Evolutionary conservation across 53 echinoderm and acorn worm species (phyloP), one percentile per base, ranked within the genome.

Genomic region (Temnopleurus reevesii): DNA sequence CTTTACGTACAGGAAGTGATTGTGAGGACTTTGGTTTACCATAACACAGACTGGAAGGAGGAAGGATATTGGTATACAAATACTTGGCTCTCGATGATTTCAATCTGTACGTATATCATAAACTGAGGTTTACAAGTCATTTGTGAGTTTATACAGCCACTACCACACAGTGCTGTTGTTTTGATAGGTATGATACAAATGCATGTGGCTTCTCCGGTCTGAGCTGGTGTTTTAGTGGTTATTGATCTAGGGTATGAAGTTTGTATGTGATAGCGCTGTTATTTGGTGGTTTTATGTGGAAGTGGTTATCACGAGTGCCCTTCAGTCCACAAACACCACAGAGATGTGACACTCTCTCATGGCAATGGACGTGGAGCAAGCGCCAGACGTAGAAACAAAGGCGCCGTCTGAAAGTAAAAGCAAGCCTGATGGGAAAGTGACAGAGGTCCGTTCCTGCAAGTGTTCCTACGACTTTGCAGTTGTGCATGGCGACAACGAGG

Each of bases 381-480:
- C 5, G 29, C 29, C 79, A 2, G 29, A 27, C 26, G 30, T 26
- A 41, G 41, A 38, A 36, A n/a, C 71, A n/a, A 10, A 4, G 8
- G 17, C 47, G 15, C 7, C 46, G 26, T 49, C 28, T 26, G 49
- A 29, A 47, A 13, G 30, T 47, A 49, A 49, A 47, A 24, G 79
- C 79, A 27, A 46, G 28, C 26, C 46, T 1, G 49, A 79, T 12
- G 6, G 46, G 28, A 49, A 7, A 9, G 5, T 46, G 25, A 13
- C 49, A 12, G 30, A 26, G 5, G 4, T 26, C 2, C n/a, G 45
- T 12, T 77, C 27, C 0, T 46, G 77, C 33, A 25, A 21, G 10
- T 84, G 60, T 56, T 23, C 57, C 12, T 85, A 85, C 25, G 85
- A 85, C 46, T 85, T 60, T 59, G 43, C 46, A 1, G 3, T 85